phyloP scores from a whole-genome alignment of 2,888 invertebrate species.

The Dioctria linearis region DNA sequence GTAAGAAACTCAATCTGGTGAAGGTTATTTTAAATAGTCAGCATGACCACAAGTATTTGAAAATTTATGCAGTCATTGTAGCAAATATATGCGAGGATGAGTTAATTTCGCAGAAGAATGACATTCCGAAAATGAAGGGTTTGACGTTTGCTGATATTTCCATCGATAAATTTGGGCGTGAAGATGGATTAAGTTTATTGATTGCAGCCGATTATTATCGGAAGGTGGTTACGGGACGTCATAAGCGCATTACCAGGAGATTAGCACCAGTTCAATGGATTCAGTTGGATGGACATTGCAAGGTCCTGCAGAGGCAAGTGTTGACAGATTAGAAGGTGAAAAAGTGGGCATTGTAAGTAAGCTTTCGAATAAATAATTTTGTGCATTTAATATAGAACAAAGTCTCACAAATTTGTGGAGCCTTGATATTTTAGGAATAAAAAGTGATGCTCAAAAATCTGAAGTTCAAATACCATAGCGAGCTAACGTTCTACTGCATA shows the following conservation, averaged over 20 bases:
- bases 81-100: slow-evolving; percentile 40
- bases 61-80: slow-evolving; percentile 48
- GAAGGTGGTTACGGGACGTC: slow-evolving; percentile 45
- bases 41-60: slow-evolving; percentile 39
- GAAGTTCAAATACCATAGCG: neutral
- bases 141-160: slow-evolving; percentile 32
- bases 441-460: no score
- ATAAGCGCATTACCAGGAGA: slow-evolving; percentile 40
- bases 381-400: neutral
- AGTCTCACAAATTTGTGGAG: neutral
- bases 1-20: slow-evolving; percentile 38
- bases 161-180: neutral
- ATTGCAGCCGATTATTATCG: slow-evolving; percentile 52
- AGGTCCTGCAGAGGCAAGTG: slow-evolving; percentile 20
- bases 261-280: slow-evolving; percentile 52
- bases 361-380: no score
- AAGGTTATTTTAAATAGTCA: slow-evolving; percentile 40
- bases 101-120: neutral
- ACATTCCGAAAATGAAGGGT: neutral
- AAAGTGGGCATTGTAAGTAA: no score
- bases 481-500: neutral
- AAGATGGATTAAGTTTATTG: slow-evolving; percentile 50
- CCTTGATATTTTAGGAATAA: no score
- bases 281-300: slow-evolving; percentile 54
- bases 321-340: no score